Conservation (phyloP, 2,888 invertebrate species). For the Hipparchia sbordonii region DNA sequence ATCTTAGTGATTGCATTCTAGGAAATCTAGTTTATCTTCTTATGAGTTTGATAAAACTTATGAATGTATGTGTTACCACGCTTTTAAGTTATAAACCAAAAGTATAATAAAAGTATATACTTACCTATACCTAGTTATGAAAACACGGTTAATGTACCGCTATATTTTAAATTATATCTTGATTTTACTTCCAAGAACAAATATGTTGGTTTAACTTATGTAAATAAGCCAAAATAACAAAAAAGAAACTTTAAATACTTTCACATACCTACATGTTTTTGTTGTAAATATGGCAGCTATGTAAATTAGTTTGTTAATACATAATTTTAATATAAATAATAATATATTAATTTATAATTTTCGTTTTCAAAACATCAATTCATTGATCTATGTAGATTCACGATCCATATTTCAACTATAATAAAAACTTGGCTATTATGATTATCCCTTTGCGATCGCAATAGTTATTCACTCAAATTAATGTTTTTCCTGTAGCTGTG, state of each 20-base stretch:
- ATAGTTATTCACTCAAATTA: too few relatives aligned
- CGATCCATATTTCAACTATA: neutral
- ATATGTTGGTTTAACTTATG: slow-evolving; percentile 1
- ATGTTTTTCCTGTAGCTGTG: too few relatives aligned
- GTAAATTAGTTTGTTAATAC: slow-evolving; percentile 48
- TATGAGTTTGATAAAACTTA: neutral
- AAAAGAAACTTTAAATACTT: slow-evolving; percentile 45
- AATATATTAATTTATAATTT: slow-evolving; percentile 41
- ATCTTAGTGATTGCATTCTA: neutral
- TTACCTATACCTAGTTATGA: neutral
- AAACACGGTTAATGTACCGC: too few relatives aligned
- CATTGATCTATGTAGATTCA: neutral
- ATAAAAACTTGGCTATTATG: neutral
- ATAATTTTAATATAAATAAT: slow-evolving; percentile 41
- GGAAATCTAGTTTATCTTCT: neutral
- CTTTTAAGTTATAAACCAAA: neutral
- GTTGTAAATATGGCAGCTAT: slow-evolving; percentile 71
- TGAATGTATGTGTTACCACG: neutral
- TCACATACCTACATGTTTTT: slow-evolving; percentile 26
- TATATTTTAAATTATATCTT: neutral
- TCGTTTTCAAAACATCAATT: slow-evolving; percentile 8
- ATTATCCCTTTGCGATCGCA: too few relatives aligned
- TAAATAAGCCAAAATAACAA: slow-evolving; percentile 27
- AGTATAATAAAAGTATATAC: neutral
- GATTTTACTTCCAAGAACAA: neutral